Conservation (phyloP, 1,140 invertebrate species). For the Lordiphosa collinella region DNA sequence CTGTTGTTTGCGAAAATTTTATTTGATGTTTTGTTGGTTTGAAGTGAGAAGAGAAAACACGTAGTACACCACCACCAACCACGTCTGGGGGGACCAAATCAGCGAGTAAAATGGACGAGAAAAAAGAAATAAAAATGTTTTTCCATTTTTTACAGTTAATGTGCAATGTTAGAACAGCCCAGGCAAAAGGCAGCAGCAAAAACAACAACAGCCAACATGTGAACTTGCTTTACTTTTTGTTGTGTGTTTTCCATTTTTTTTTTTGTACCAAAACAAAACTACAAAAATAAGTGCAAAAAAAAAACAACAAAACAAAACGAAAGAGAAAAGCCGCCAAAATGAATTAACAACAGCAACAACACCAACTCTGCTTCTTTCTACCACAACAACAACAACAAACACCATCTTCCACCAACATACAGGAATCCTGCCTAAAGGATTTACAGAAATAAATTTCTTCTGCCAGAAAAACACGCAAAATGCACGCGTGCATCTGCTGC, state of each 20-base stretch:
- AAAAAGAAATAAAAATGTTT: constrained; percentile 34
- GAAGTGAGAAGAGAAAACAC: constrained; percentile 13
- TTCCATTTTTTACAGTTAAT: constrained; percentile 44
- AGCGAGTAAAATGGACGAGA: constrained; percentile 22
- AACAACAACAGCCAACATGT: constrained; percentile 15
- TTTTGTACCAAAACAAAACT: constrained; percentile 10
- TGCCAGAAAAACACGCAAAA: constrained; percentile 64
- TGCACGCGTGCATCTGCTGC: constrained; percentile 72
- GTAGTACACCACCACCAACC: constrained; percentile 11
- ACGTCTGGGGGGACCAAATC: constrained; percentile 11
- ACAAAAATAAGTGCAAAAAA: constrained; percentile 21
- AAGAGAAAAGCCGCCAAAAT: constrained; percentile 11
- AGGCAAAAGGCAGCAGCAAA: constrained; percentile 4
- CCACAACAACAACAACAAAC: constrained; percentile 9
- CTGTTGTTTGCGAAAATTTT: not conserved
- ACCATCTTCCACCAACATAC: constrained; percentile 23
- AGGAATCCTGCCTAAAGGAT: constrained; percentile 45
- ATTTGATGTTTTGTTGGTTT: not conserved
- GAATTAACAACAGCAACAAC: constrained; percentile 15
- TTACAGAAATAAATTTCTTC: constrained; percentile 32
- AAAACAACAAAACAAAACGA: constrained; percentile 20
- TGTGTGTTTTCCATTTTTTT: constrained; percentile 11
- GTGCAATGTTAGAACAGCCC: constrained; percentile 52
- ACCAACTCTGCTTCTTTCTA: constrained; percentile 11
- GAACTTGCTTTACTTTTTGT: constrained; percentile 10